Evolutionary conservation across 2,888 invertebrate species (phyloP), one percentile per base, ranked within the genome.

Genomic region (Capitulum mitella): DNA sequence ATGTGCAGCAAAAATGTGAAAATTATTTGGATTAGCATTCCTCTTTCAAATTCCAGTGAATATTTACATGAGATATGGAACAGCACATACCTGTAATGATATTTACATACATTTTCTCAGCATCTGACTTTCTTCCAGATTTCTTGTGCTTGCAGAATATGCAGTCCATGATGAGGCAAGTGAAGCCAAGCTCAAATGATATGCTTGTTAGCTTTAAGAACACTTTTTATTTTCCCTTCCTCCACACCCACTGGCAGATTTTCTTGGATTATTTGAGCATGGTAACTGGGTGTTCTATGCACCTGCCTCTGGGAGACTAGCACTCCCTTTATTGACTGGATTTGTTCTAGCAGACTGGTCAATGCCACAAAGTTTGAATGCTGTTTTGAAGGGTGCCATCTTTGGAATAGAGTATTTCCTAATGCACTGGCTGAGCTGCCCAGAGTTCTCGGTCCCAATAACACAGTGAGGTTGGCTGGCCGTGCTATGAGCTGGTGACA

Each of bases 101-200:
- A 16, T 76, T 76, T 19, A 76, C 48, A 22, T 76, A 48, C 76
- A 76, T 43, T 32, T 46, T 46, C 16, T 46, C 76, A 16, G 32
- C 40, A 40, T 70, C 70, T 16, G 70, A 46, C 46, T 46, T 48
- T 46, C 48, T 46, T 29, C 46, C 32, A 10, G 76, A 6, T 14
- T 48, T 43, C 48, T 48, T 43, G 46, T 29, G 46, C 46, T 76
- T 76, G 76, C 76, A 76, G 16, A 76, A 76, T 3, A 76, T 76
- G 46, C 76, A 76, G 29, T 76, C 76, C 46, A 76, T 46, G 12
- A 76, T 76, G 29, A 76, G 22, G 29, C 76, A 76, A 1, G 48
- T 32, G 19, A 19, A 76, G 19, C 76, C 76, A 3, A 70, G 40
- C 26, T 70, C 70, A 70, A 70, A 70, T 22, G 70, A 14, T 0